Evolutionary conservation across 64 coral and sea anemone species (phyloP), one percentile per base, ranked within the genome.

Genomic region (Stylophora pistillata): DNA sequence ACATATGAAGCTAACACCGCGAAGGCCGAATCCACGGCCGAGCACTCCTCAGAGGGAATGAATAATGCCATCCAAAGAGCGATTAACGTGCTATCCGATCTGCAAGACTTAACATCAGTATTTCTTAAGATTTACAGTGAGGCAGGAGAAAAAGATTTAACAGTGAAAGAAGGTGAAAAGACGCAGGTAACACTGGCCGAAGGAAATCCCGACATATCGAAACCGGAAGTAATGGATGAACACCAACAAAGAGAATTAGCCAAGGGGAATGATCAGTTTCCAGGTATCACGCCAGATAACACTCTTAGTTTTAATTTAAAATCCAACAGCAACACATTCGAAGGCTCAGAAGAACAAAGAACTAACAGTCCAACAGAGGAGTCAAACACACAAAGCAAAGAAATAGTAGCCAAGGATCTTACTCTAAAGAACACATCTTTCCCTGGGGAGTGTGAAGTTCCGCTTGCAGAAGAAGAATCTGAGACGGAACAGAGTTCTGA

Each of bases 51-150:
- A 34, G 27, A 31, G 15, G 78, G 21, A 21, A 55, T 73, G 28
- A 53, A 21, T 72, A 68, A 72, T 16, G 0, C n/a, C 72, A 13
- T 58, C 18, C 81, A 85, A 85, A 66, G 57, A 18, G 28, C 53
- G 31, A 37, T 33, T 18, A 61, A 76, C 55, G 18, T 87, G 37
- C 70, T 87, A 30, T 87, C 53, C 28, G 85, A 87, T 25, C 70
- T 74, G 53, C 85, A 74, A 87, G n/a, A 87, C 71, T 53, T 88
- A 17, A 54, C 76, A 20, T 88, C 86, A 28, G 37, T 76, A 58
- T 0, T 5, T 32, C 2, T 30, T 86, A 25, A 86, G 27, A 30
- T 27, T 2, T 34, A 20, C 31, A 20, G 27, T 63, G 78, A 18
- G 6, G n/a, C 1, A 30, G 13, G 21, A 23, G 57, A 81, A 62